Evolutionary conservation across 2,797 vertebrate genomes (phyloP), one percentile per base, ranked within the genome.

Genomic region (Pelochelys cantorii): DNA sequence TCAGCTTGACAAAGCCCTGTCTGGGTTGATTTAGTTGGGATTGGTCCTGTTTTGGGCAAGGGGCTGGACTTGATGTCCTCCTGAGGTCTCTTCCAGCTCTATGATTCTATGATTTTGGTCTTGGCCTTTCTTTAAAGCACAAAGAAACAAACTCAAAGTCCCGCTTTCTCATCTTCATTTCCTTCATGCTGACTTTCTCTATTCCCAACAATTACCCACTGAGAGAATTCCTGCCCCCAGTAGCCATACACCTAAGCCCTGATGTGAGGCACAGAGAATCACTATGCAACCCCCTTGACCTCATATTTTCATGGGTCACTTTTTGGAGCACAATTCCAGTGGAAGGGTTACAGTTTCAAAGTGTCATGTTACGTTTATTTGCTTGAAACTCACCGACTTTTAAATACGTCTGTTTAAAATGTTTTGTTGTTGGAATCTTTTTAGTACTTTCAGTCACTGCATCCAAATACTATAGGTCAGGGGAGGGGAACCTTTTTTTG

Each of bases 101-200:
- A 42, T 42, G 42, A 42, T 42, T 42, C 42, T 42, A 42, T 42
- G 42, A 42, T 71, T 71, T 37, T 12, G 20, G 1, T 29, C 77
- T 2, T 53, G 27, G 65, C n/a, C 92, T 90, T 4, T 20, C 83
- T 89, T 84, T 65, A 68, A 86, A 95, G 90, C 85, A 42, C 59
- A 60, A 23, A 15, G 9, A 18, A 90, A 60, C 5, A 4, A 62
- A 62, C 27, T 14, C 59, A 93, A 27, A 81, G 10, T 4, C n/a
- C 2, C 0, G 0, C 80, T 88, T 90, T 57, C 82, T 87, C 54
- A 9, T 14, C 34, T 42, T 20, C 5, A 5, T 80, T 79, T 81
- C 29, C 55, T 89, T 79, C 11, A 71, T 84, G 10, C 74, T 78
- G 31, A 15, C 5, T 84, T 5, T 71, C 3, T 75, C 11, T 31